Conservation (phyloP, 2,888 invertebrate species). For the Lasius fuliginosus region DNA sequence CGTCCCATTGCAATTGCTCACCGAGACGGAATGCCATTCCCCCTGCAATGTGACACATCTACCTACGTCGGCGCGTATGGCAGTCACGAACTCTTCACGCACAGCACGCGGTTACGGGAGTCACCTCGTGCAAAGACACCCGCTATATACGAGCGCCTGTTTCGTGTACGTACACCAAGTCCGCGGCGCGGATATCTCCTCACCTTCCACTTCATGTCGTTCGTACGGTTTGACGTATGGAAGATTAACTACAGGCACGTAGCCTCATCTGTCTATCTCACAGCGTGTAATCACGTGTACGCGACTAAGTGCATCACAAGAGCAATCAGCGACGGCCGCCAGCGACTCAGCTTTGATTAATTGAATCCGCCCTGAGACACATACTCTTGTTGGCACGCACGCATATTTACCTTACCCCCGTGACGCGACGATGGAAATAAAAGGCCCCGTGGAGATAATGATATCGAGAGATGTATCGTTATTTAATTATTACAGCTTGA, state of each 20-base stretch:
- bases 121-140: constrained; percentile 41
- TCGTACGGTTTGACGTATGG: constrained; percentile 82
- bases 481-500: constrained; percentile 14
- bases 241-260: constrained; percentile 84
- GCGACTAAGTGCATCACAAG: constrained; percentile 83
- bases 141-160: constrained; percentile 59
- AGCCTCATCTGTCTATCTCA: constrained; percentile 84
- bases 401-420: constrained; percentile 20
- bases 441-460: background rate
- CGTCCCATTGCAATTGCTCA: constrained; percentile 24
- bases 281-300: constrained; percentile 84
- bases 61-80: constrained; percentile 27
- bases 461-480: background rate
- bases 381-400: constrained; percentile 49
- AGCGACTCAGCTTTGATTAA: constrained; percentile 82
- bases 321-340: constrained; percentile 81
- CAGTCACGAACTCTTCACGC: constrained; percentile 50
- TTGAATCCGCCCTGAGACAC: constrained; percentile 78
- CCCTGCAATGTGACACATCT: constrained; percentile 35
- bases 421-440: constrained; percentile 11
- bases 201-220: constrained; percentile 74
- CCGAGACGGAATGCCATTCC: constrained; percentile 43
- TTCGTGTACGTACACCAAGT: constrained; percentile 50
- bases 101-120: constrained; percentile 25
- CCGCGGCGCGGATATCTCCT: constrained; percentile 56